phyloP scores from a whole-genome alignment of 2,797 vertebrate species.

The Sternarchorhynchus goeldii region DNA sequence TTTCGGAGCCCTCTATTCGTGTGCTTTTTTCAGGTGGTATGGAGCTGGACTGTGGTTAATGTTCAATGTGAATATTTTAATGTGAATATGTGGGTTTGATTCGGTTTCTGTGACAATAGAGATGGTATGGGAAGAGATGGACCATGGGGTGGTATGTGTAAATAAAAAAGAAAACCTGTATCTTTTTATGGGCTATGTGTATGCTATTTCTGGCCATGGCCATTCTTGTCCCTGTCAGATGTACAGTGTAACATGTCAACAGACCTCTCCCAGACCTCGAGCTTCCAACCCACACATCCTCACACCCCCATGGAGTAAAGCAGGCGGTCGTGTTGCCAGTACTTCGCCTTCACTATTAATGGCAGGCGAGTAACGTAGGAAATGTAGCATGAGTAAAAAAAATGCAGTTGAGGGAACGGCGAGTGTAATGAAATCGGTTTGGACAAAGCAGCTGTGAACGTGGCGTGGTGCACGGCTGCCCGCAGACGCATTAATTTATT shows the following conservation, averaged over 20 bases:
- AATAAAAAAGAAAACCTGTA: neutral
- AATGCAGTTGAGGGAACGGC: conserved; percentile 70
- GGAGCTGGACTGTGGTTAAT: too few species aligned
- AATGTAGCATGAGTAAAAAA: conserved; percentile 43
- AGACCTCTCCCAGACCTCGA: conserved; percentile 29
- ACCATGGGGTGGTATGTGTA: conserved; percentile 1
- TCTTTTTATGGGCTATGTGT: conserved; percentile 11
- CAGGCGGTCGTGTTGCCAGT: neutral
- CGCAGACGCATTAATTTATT: conserved; percentile 70
- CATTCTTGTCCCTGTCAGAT: conserved; percentile 23
- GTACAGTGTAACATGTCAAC: neutral
- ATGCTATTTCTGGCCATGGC: conserved; percentile 19
- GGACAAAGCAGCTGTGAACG: conserved; percentile 27
- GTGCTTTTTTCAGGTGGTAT: conserved; percentile 30
- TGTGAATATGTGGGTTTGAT: conserved; percentile 16
- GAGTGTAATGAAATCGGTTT: conserved; percentile 3
- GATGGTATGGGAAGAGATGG: conserved; percentile 18
- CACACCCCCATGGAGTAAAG: conserved; percentile 52
- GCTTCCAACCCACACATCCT: conserved; percentile 15
- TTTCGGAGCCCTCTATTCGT: conserved; percentile 34
- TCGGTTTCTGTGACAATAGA: conserved; percentile 14
- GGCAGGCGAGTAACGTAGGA: neutral
- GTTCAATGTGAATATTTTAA: too few species aligned
- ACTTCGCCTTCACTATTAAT: neutral
- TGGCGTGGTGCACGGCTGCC: conserved; percentile 14